A percentile compares a stretch with the other conserved stretches of the same genome.
Evolutionary conservation across 1,140 invertebrate genomes (phyloP).

Genomic region (Belonocnema kinseyi): DNA sequence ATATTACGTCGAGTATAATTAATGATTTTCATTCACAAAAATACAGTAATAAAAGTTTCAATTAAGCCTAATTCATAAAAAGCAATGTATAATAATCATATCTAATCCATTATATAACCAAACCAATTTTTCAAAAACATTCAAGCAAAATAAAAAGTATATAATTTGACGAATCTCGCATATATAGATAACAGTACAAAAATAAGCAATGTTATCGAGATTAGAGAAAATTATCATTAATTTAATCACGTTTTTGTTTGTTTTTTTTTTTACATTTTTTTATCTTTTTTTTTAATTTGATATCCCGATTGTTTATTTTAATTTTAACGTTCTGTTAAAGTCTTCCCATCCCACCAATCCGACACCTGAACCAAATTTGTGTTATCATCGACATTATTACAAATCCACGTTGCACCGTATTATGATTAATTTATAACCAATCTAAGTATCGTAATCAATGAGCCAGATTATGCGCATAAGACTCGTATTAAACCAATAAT

Average conservation of each 20-base stretch:
- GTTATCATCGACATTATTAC: conserved; percentile 38
- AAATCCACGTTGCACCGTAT: conserved; percentile 44
- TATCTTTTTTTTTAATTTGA: conserved; percentile 48
- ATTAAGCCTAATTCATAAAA: conserved; percentile 30
- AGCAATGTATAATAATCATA: conserved; percentile 35
- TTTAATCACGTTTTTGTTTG: conserved; percentile 46
- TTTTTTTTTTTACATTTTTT: conserved; percentile 28
- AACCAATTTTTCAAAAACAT: conserved; percentile 30
- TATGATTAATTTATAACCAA: conserved; percentile 36
- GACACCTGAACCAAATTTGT: conserved; percentile 61
- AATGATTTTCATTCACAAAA: conserved; percentile 13
- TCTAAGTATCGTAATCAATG: conserved; percentile 53
- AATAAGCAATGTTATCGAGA: conserved; percentile 8
- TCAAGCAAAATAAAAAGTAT: conserved; percentile 35
- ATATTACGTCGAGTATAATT: conserved; percentile 34
- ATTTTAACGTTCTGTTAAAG: conserved; percentile 62
- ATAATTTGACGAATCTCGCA: conserved; percentile 36
- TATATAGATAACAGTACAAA: conserved; percentile 22
- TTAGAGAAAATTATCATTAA: background rate
- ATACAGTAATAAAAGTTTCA: conserved; percentile 31
- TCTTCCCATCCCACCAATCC: conserved; percentile 63
- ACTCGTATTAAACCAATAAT: conserved; percentile 43
- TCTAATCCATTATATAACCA: conserved; percentile 45
- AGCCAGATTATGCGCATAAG: conserved; percentile 55
- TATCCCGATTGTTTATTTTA: conserved; percentile 48